phyloP scores from a whole-genome alignment of 2,113 vertebrate species.

The Megaptera novaeangliae region DNA sequence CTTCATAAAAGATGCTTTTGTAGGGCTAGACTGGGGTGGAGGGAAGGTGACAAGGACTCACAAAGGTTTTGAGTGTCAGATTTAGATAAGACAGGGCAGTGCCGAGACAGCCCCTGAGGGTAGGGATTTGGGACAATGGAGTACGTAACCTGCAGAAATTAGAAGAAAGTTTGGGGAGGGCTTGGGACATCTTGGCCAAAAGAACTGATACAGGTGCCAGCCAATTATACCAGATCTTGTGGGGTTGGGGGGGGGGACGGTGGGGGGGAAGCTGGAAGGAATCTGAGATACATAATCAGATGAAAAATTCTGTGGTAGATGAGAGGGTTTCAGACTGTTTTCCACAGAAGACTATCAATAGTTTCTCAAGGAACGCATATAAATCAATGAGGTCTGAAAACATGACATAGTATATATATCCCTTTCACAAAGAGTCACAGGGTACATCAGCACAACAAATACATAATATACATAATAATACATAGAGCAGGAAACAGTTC shows the following conservation, averaged over 20 bases:
- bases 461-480: not conserved
- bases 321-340: not conserved
- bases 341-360: not conserved
- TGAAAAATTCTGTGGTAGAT: not conserved
- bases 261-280: not conserved
- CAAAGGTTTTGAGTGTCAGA: not conserved
- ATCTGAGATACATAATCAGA: not conserved
- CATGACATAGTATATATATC: fast-evolving
- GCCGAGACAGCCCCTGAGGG: not conserved
- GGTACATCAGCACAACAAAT: not conserved
- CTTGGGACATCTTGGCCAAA: not conserved
- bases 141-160: fast-evolving
- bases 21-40: not conserved
- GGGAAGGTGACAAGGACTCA: not conserved
- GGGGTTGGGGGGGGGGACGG: fast-evolving
- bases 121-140: too few relatives aligned
- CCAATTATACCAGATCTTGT: fast-evolving
- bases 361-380: not conserved
- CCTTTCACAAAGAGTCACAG: not conserved
- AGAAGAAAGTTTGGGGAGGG: not conserved
- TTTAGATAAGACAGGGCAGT: not conserved
- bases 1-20: not conserved
- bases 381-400: not conserved
- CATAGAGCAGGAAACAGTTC: fast-evolving
- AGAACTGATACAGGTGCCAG: too few relatives aligned